Evolutionary conservation across 2,888 invertebrate species (phyloP).

Genomic region (Trissolcus brochymenae): DNA sequence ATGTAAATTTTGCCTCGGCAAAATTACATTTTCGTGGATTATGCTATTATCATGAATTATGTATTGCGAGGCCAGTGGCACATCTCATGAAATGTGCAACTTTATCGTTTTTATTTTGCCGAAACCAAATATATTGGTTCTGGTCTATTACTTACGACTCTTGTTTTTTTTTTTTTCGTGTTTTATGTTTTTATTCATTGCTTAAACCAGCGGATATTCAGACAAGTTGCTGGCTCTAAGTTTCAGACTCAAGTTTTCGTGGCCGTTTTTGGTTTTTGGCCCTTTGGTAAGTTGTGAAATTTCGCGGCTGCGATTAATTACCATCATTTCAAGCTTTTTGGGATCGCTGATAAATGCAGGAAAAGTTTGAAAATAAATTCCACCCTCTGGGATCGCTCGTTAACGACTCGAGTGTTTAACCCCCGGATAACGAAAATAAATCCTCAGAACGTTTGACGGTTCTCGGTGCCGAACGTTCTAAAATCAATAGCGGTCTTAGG

Average conservation of each 20-base stretch:
- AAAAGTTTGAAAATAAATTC: constrained; percentile 52
- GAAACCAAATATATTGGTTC: too few relatives aligned
- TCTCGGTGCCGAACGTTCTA: constrained; percentile 46
- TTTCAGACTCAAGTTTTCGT: too few relatives aligned
- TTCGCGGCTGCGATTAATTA: too few relatives aligned
- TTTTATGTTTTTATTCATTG: too few relatives aligned
- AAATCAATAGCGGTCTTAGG: constrained; percentile 50
- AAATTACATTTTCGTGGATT: constrained; percentile 27
- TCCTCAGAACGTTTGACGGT: constrained; percentile 18
- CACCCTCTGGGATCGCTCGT: constrained; percentile 45
- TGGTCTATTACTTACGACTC: too few relatives aligned
- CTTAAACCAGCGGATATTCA: too few relatives aligned
- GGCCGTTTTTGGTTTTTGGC: too few relatives aligned
- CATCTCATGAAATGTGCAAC: constrained; percentile 5
- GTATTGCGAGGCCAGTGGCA: constrained; percentile 7
- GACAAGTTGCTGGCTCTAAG: too few relatives aligned
- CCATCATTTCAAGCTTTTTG: constrained; percentile 13
- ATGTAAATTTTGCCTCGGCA: constrained; percentile 9
- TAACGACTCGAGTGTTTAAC: constrained; percentile 55
- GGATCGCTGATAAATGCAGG: constrained; percentile 44
- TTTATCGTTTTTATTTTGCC: too few relatives aligned
- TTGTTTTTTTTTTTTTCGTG: too few relatives aligned
- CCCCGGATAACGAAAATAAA: constrained; percentile 52
- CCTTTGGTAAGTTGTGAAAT: too few relatives aligned
- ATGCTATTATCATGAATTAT: constrained; percentile 18